Evolutionary conservation across 92 coral and sea anemone species (phyloP), one percentile per base, ranked within the genome.

Genomic region (Nematostella vectensis): DNA sequence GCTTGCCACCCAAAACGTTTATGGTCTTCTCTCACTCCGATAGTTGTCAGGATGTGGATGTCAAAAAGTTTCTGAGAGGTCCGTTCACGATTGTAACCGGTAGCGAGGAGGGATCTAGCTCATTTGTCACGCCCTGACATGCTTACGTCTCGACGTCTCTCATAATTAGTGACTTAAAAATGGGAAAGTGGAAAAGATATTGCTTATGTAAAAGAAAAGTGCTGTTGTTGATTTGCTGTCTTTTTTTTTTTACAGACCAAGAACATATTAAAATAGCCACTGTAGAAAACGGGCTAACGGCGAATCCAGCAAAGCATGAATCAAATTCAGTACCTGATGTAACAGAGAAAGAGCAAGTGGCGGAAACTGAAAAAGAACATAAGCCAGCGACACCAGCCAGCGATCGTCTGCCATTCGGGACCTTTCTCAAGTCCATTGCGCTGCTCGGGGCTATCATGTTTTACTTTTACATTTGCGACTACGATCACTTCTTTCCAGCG

Each of bases 401-500:
- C 4, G 23, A 19, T 6, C 18, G 4, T 45, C 51, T 22, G 15
- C 17, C 72, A 1, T 27, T 85, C 0, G 94, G 71, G 18, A 51
- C 61, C 30, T 85, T 85, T 54, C 73, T 80, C 18, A 36, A 48
- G 16, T 50, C 55, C 18, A 56, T 67, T 25, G 69, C 71, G 9
- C 16, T 75, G 2, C 61, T 85, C 27, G 94, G 94, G 1, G 11
- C 59, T 29, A 79, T 85, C 8, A 75, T 85, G 94, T 56, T 65
- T 50, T 70, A 64, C 13, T 85, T 68, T 54, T 60, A 75, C 65
- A 26, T 80, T 30, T 85, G 94, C 71, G 94, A 85, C 76, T 68
- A 85, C 67, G 76, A 65, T 10, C 94, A 85, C 58, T 67, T 70
- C 76, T 80, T 85, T 62, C 80, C 83, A 54, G 94, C 80, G 50